These are phyloP conservation scores for Eciton burchellii DNA, from an alignment of 1,140 invertebrate species.

Conservation along the genomic window DNA sequence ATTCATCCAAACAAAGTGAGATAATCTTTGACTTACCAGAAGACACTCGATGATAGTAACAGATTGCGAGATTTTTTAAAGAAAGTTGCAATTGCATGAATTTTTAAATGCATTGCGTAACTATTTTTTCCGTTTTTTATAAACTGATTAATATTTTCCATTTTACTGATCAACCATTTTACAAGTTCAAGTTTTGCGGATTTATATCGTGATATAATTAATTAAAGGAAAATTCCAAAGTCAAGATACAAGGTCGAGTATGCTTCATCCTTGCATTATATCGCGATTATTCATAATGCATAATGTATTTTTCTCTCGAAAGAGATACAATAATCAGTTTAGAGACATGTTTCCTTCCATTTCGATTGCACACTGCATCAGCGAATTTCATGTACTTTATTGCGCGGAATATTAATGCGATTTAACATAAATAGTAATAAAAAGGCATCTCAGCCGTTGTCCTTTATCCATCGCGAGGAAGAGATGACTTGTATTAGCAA, in stretches of 20 bases:
- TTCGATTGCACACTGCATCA: background rate
- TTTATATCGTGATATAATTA: background rate
- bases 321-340: slow-evolving; percentile 73
- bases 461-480: slow-evolving; percentile 54
- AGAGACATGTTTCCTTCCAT: slow-evolving; percentile 36
- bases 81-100: background rate
- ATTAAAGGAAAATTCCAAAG: background rate
- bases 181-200: background rate
- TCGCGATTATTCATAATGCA: slow-evolving; percentile 57
- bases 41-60: slow-evolving; percentile 20
- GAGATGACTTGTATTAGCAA: slow-evolving; percentile 56
- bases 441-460: background rate
- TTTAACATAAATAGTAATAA: slow-evolving; percentile 16
- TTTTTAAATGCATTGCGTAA: slow-evolving; percentile 15
- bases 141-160: background rate
- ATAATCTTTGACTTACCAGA: slow-evolving; percentile 24
- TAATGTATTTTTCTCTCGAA: slow-evolving; percentile 70
- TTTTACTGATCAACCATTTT: background rate
- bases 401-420: background rate
- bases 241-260: slow-evolving; percentile 19
- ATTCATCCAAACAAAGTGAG: slow-evolving; percentile 12
- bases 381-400: slow-evolving; percentile 4
- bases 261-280: background rate
- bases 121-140: background rate
- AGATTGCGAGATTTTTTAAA: background rate